phyloP scores from a whole-genome alignment of 2,797 vertebrate species.

The Lagocephalus sceleratus region DNA sequence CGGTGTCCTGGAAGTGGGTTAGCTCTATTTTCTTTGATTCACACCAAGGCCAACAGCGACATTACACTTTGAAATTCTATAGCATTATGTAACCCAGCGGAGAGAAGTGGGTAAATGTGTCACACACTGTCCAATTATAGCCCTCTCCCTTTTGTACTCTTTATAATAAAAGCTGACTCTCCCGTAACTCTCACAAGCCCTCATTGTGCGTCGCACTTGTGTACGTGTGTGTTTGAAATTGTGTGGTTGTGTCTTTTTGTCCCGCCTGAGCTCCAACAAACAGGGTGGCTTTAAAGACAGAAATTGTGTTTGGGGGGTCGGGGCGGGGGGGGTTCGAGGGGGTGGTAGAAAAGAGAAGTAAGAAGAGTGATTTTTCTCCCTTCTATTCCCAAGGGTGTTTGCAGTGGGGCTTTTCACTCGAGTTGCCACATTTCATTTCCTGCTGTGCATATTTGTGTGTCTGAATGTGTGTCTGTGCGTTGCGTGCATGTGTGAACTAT shows the following conservation, averaged over 20 bases:
- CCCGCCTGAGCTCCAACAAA: slow-evolving; percentile 42
- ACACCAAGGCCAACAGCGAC: not conserved
- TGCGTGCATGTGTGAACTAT: slow-evolving; percentile 66
- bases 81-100: slow-evolving; percentile 26
- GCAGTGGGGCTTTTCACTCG: slow-evolving; percentile 72
- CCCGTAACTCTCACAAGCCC: slow-evolving; percentile 11
- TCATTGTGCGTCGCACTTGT: slow-evolving; percentile 6
- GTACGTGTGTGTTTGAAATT: slow-evolving; percentile 5
- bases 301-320: slow-evolving; percentile 37
- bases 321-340: not conserved
- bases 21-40: slow-evolving; percentile 5
- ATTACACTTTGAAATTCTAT: slow-evolving; percentile 2
- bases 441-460: slow-evolving; percentile 62
- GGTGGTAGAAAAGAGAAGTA: slow-evolving; percentile 44
- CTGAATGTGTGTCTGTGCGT: slow-evolving; percentile 35
- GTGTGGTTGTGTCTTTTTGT: slow-evolving; percentile 31
- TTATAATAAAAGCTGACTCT: slow-evolving; percentile 16
- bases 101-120: slow-evolving; percentile 29
- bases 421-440: slow-evolving; percentile 78
- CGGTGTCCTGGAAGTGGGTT: not conserved
- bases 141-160: slow-evolving; percentile 7
- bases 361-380: slow-evolving; percentile 67
- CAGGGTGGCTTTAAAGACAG: slow-evolving; percentile 56
- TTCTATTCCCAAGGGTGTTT: slow-evolving; percentile 64
- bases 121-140: slow-evolving; percentile 12